phyloP scores from a whole-genome alignment of 2,888 invertebrate genomes.

The Cephus nigrinus region DNA sequence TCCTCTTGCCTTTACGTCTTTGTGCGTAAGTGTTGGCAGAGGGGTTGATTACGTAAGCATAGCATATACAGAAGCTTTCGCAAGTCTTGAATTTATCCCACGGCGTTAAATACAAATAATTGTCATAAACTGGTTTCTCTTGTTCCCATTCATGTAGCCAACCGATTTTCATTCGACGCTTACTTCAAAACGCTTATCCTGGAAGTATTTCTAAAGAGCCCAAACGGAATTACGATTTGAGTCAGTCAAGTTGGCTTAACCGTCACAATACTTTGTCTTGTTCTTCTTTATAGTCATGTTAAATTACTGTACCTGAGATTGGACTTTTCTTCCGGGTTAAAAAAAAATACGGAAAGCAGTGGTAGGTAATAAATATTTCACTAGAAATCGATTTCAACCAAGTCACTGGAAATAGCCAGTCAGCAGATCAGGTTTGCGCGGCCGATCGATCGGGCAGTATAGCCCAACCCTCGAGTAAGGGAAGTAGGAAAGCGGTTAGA shows the following conservation, averaged over 20 bases:
- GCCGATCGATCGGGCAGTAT: neutral
- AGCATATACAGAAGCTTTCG: neutral
- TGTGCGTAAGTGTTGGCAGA: neutral
- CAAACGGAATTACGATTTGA: neutral
- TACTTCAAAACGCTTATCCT: neutral
- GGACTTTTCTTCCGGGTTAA: neutral
- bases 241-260: neutral
- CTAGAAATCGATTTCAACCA: neutral
- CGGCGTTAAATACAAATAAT: neutral
- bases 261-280: neutral
- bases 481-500: neutral
- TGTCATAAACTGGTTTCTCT: neutral
- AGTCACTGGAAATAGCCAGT: neutral
- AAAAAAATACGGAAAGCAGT: neutral
- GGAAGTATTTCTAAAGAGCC: neutral
- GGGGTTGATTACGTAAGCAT: neutral
- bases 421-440: neutral
- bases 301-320: neutral
- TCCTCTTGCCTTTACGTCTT: neutral
- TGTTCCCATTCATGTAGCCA: neutral
- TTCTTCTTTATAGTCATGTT: neutral
- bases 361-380: neutral
- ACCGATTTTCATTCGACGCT: neutral
- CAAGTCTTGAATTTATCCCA: neutral
- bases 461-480: neutral